These are phyloP conservation scores for Myathropa florea DNA, from an alignment of 2,888 invertebrate genomes.

Conservation along the genomic window DNA sequence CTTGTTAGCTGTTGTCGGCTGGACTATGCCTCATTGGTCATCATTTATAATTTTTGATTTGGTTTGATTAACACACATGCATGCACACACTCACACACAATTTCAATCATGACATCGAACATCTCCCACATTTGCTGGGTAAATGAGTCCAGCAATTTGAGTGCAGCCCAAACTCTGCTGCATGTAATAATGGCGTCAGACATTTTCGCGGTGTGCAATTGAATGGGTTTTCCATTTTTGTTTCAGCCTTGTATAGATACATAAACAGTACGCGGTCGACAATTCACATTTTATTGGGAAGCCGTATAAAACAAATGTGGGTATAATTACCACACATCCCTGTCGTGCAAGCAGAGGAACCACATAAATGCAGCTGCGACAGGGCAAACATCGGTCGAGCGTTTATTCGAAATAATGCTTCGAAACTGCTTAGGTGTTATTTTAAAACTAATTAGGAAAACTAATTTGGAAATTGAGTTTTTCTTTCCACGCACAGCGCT, in stretches of 20 bases:
- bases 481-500: slow-evolving; percentile 21
- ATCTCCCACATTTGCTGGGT: neutral
- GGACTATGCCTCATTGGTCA: slow-evolving; percentile 59
- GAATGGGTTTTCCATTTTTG: slow-evolving; percentile 64
- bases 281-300: slow-evolving; percentile 67
- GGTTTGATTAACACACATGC: slow-evolving; percentile 47
- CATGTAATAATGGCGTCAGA: slow-evolving; percentile 29
- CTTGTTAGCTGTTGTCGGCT: slow-evolving; percentile 30
- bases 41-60: slow-evolving; percentile 69
- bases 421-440: slow-evolving; percentile 70
- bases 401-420: slow-evolving; percentile 63
- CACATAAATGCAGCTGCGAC: slow-evolving; percentile 57
- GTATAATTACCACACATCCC: slow-evolving; percentile 67
- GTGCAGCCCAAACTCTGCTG: neutral
- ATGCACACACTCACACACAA: neutral
- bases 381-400: slow-evolving; percentile 27
- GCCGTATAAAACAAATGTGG: slow-evolving; percentile 68
- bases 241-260: slow-evolving; percentile 12
- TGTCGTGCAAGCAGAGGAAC: slow-evolving; percentile 64
- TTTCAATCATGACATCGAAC: neutral
- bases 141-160: neutral
- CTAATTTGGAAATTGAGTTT: slow-evolving; percentile 71
- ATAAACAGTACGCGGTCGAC: slow-evolving; percentile 5
- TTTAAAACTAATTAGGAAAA: slow-evolving; percentile 72
- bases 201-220: slow-evolving; percentile 58